Evolutionary conservation across 2,797 vertebrate species (phyloP), one percentile per base, ranked within the genome.

Genomic region (Agapornis canus): DNA sequence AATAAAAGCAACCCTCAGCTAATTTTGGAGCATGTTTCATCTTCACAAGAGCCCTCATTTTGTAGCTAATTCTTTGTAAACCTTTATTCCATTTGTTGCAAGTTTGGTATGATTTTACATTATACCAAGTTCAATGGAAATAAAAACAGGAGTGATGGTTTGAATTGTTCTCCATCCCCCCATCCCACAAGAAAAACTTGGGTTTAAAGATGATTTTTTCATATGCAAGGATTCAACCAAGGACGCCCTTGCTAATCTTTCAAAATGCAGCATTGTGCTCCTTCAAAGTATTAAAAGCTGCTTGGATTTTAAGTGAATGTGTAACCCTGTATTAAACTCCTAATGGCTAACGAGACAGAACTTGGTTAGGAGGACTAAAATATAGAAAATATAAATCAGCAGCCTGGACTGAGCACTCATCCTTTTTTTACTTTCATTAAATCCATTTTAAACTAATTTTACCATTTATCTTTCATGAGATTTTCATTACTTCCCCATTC

Each of bases 401-500:
- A 75, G 80, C 54, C 27, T 39, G 39, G 48, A 89, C 85, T 63
- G 79, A 95, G 47, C n/a, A 37, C 29, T 94, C 85, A 39, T 83
- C 61, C 43, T 95, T 85, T 80, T 87, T 89, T 85, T 57, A 72
- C 73, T 95, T 95, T 77, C 94, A 92, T 92, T 90, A 96, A 89
- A 89, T 90, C 70, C 43, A 80, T 95, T 95, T 96, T 65, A 89
- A 96, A 76, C 91, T 94, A 96, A 94, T 95, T 96, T 97, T 76
- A 89, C 81, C 81, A 90, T 96, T 87, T 84, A 92, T 96, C 93
- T 94, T 96, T 94, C 81, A 79, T 86, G 89, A 94, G 66, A 89
- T 94, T 96, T 96, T 96, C 92, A 96, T 96, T 96, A 91, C 81
- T 96, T 96, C 78, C 69, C 71, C n/a, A 65, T 91, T 85, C 57